Conservation (phyloP, 1,140 invertebrate species). For the Caenorhabditis inopinata region DNA sequence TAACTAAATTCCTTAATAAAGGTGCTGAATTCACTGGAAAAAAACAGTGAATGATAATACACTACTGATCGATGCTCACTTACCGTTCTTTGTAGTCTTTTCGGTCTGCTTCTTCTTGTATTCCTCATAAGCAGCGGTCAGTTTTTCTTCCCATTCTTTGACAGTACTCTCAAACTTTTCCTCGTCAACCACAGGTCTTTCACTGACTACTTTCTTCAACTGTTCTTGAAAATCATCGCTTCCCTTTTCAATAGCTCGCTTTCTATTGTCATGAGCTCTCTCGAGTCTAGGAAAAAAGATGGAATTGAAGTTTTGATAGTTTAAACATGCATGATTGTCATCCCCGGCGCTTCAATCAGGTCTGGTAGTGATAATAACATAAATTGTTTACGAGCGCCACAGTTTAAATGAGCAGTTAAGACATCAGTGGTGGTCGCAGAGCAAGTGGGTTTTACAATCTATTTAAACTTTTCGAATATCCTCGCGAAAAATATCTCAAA, state of each 20-base stretch:
- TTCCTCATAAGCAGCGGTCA: conserved; percentile 45
- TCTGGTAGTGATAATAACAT: no score
- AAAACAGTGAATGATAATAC: background rate
- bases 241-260: conserved; percentile 45
- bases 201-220: conserved; percentile 48
- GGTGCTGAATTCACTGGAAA: conserved; percentile 13
- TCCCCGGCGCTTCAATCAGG: no score
- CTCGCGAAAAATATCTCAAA: no score
- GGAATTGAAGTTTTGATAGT: no score
- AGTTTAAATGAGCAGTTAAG: no score
- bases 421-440: no score
- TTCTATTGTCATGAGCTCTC: conserved; percentile 44
- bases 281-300: conserved; percentile 21
- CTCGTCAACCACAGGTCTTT: conserved; percentile 45
- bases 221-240: conserved; percentile 51
- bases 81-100: conserved; percentile 40
- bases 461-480: no score
- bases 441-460: no score
- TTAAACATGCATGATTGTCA: no score
- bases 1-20: conserved; percentile 15
- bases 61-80: conserved; percentile 2
- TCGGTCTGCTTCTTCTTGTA: conserved; percentile 51
- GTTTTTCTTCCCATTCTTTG: conserved; percentile 50
- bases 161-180: conserved; percentile 45
- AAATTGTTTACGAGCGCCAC: no score